Conservation (phyloP, 2,797 vertebrate species). For the Falco columbarius region DNA sequence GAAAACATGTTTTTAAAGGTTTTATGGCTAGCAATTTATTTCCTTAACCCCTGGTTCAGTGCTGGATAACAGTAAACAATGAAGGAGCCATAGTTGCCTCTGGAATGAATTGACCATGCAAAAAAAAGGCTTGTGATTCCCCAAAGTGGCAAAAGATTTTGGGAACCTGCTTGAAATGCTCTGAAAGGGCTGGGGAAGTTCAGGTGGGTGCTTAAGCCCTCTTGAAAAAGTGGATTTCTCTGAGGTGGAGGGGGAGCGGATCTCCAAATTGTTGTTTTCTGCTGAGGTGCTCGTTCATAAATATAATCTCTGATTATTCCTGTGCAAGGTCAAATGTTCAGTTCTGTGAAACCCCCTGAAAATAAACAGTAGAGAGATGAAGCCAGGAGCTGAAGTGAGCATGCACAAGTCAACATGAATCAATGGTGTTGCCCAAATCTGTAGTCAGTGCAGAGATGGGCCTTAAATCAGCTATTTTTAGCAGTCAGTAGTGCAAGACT, state of each 20-base stretch:
- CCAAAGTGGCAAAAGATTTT: background rate
- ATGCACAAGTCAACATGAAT: background rate
- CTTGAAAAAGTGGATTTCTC: background rate
- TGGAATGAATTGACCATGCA: conserved; percentile 8
- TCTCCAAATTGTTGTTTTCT: background rate
- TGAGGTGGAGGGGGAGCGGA: background rate
- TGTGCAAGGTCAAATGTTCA: background rate
- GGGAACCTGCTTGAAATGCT: background rate
- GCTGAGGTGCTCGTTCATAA: background rate
- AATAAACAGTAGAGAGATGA: background rate
- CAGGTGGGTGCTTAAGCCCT: background rate
- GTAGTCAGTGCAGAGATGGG: background rate
- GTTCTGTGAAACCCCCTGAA: background rate
- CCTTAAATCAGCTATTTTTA: conserved; percentile 40
- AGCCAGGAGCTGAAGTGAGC: background rate
- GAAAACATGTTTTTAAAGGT: background rate
- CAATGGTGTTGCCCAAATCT: background rate
- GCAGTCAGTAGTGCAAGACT: background rate
- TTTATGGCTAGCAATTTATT: conserved; percentile 33
- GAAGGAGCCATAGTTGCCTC: background rate
- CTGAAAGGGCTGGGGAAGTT: background rate
- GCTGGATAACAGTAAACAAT: conserved; percentile 6
- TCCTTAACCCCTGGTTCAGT: conserved; percentile 19
- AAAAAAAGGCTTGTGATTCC: background rate
- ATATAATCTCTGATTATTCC: background rate